These are phyloP conservation scores for Achroia grisella DNA, from an alignment of 1,140 invertebrate genomes.

Conservation along the genomic window DNA sequence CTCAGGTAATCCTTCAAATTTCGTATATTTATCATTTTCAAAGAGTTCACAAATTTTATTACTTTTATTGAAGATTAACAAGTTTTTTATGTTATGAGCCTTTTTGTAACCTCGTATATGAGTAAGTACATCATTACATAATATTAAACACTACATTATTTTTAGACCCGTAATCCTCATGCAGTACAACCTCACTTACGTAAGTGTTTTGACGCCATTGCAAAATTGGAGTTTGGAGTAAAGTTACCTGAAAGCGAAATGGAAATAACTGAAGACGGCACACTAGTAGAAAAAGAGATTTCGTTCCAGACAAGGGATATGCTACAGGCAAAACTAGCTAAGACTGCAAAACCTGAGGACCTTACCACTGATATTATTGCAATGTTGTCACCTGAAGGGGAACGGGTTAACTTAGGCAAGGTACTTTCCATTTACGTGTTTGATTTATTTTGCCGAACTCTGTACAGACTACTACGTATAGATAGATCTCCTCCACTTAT, in stretches of 20 bases:
- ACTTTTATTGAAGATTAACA: too few relatives aligned
- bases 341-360: constrained; percentile 54
- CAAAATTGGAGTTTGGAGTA: constrained; percentile 84
- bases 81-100: too few relatives aligned
- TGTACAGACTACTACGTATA: too few relatives aligned
- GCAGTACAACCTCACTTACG: constrained; percentile 91
- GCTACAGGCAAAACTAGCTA: constrained; percentile 50
- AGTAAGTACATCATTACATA: not conserved
- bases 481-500: too few relatives aligned
- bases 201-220: constrained; percentile 92
- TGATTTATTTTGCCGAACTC: too few relatives aligned
- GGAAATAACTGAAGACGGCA: constrained; percentile 55
- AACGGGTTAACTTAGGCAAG: constrained; percentile 84
- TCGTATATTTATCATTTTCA: not conserved
- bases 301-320: constrained; percentile 50
- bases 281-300: constrained; percentile 51
- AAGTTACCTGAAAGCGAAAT: constrained; percentile 70
- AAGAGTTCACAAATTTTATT: not conserved
- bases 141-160: constrained; percentile 23
- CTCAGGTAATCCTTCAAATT: constrained; percentile 75
- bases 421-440: too few relatives aligned
- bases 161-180: constrained; percentile 86
- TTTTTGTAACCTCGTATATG: too few relatives aligned
- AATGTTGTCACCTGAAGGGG: constrained; percentile 91
- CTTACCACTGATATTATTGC: constrained; percentile 87